Conservation (phyloP, 1,140 invertebrate genomes). For the Oscheius sp. region DNA sequence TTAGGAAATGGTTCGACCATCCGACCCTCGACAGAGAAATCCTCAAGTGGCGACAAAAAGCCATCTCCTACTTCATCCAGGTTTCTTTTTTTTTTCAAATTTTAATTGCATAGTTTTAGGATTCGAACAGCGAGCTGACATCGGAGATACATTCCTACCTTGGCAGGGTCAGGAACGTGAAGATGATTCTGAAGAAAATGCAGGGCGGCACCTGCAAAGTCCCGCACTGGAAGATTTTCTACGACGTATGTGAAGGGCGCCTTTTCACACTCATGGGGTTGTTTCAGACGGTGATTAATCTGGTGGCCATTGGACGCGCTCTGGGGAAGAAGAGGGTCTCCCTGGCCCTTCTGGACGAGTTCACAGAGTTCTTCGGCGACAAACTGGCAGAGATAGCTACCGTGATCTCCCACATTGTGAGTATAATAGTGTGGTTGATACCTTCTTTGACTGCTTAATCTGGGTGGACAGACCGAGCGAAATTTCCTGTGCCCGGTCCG, state of each 20-base stretch:
- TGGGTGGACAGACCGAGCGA: too few species aligned
- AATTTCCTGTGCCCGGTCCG: too few species aligned
- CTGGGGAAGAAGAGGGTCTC: constrained; percentile 38
- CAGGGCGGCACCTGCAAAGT: constrained; percentile 37
- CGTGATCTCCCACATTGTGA: constrained; percentile 19
- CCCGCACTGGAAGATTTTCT: constrained; percentile 50
- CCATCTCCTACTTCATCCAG: constrained; percentile 52
- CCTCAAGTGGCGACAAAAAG: constrained; percentile 47
- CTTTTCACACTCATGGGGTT: background rate
- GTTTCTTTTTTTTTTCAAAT: background rate
- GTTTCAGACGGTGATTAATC: constrained; percentile 37
- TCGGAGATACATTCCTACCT: background rate
- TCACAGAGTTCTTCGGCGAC: constrained; percentile 41
- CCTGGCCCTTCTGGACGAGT: constrained; percentile 42
- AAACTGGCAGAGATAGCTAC: constrained; percentile 37
- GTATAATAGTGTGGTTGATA: constrained; percentile 21
- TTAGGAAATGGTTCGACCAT: constrained; percentile 51
- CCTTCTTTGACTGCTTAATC: constrained; percentile 8
- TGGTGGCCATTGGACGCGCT: constrained; percentile 44
- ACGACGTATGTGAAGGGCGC: constrained; percentile 33
- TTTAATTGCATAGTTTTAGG: background rate
- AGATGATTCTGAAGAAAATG: constrained; percentile 41
- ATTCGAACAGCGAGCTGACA: constrained; percentile 49
- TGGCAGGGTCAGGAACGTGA: background rate
- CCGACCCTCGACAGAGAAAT: constrained; percentile 46